Base-by-base conservation (phyloP, 2,797 vertebrate genomes). In the Passerculus sandwichensis region DNA sequence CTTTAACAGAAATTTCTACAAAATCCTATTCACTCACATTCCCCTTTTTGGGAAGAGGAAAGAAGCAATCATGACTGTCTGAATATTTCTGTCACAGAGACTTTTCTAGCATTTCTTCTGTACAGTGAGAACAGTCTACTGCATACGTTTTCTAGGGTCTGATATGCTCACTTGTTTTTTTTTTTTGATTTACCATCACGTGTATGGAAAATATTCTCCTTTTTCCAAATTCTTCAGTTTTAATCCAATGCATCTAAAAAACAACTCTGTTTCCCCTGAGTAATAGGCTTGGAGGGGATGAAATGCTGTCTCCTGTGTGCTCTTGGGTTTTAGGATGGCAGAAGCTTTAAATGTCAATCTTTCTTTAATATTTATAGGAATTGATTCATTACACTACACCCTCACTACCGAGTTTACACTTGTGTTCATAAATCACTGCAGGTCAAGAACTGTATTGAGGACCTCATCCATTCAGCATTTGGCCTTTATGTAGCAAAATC, bases 321-420 rank as follows among this genome's bases (percentile, higher is more conserved):
- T 59, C 15, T 20, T 45, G 15, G 12, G 15, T 51, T 71, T 78
- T 62, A 92, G 90, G 36, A 89, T 67, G 65, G 67, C 32, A 69
- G 74, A 67, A 65, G 40, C 59, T 93, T 88, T 90, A 77, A 77
- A 92, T 9, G 5, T 47, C 72, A 88, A 75, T 89, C 75, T 95
- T 80, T 84, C 64, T 87, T 89, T 80, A 93, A 85, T 81, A 96
- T 90, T 92, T 92, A 75, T 44, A 90, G 38, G 69, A 79, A 85
- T 45, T 88, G 69, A 88, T 53, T 74, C 56, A 78, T 88, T 89
- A 64, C 34, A 47, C 18, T 65, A 19, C 38, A 77, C 17, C 30
- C 45, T 78, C n/a, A 40, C 44, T 70, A 30, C 8, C 0, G 6
- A 88, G 59, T 38, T 86, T 91, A 64, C 48, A 4, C 14, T 32